Percentiles rank a stretch among this genome's conserved stretches.
Conservation (phyloP, 2,113 vertebrate genomes). For the Dipodomys stephensi region DNA sequence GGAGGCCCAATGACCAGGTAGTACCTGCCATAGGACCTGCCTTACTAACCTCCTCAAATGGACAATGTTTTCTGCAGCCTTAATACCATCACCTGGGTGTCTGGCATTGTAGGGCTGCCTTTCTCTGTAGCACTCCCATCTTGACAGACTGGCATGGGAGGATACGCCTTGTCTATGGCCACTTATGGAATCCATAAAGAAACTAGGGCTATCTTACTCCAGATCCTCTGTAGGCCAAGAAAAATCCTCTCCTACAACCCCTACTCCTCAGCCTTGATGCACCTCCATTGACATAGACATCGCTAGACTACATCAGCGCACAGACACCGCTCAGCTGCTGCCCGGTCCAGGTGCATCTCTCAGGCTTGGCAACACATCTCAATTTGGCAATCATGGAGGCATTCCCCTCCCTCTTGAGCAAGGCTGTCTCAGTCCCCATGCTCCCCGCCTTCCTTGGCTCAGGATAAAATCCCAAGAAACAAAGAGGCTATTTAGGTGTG, state of each 20-base stretch:
- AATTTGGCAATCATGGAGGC: neutral
- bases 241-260: neutral
- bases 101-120: neutral
- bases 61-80: neutral
- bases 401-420: neutral
- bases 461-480: slow-evolving; percentile 59
- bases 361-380: neutral
- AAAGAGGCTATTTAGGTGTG: slow-evolving; percentile 72
- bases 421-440: neutral
- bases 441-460: neutral
- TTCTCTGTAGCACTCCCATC: neutral
- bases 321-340: neutral
- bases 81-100: neutral
- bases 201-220: neutral
- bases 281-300: neutral
- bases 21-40: accelerated
- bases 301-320: neutral
- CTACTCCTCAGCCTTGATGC: neutral
- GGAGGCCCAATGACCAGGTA: neutral
- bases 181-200: neutral
- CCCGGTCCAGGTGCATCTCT: neutral
- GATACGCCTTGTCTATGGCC: neutral
- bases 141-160: neutral
- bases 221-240: neutral
- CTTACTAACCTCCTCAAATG: neutral